These are phyloP conservation scores for Hermaeophaga mercurialis DNA, from an alignment of 2,888 invertebrate genomes.

Conservation along the genomic window DNA sequence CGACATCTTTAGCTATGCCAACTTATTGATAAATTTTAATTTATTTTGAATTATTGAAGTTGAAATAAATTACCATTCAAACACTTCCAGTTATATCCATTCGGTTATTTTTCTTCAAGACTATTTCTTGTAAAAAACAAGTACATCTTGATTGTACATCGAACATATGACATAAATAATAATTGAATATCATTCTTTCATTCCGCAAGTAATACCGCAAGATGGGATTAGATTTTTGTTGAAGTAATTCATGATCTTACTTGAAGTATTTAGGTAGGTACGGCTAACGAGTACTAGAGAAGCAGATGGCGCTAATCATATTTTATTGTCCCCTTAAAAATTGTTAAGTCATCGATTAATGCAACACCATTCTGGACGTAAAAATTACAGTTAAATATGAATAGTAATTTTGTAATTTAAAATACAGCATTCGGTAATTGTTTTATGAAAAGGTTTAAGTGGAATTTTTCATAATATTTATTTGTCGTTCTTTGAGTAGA, in stretches of 20 bases:
- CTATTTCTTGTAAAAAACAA: conserved; percentile 19
- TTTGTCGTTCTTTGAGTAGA: no score
- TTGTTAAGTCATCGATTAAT: not conserved
- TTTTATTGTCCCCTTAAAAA: not conserved
- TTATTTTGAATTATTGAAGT: no score
- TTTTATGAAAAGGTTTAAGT: no score
- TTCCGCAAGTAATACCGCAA: conserved; percentile 31
- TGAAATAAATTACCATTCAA: no score
- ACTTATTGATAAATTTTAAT: no score
- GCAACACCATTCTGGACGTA: no score
- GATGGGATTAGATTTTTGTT: conserved; percentile 19
- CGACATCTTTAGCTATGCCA: no score
- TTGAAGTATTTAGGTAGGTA: conserved; percentile 4
- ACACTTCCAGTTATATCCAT: no score
- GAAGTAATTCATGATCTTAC: conserved; percentile 3
- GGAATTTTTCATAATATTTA: no score
- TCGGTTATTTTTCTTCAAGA: not conserved
- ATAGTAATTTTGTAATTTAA: no score
- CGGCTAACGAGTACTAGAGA: not conserved
- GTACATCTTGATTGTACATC: conserved; percentile 21
- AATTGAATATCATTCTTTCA: conserved; percentile 14
- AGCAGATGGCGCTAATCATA: conserved; percentile 7
- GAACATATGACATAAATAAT: conserved; percentile 31
- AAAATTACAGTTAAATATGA: no score
- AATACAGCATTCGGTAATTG: no score